Conservation (phyloP, 2,888 invertebrate species). For the Idaea aversata region DNA sequence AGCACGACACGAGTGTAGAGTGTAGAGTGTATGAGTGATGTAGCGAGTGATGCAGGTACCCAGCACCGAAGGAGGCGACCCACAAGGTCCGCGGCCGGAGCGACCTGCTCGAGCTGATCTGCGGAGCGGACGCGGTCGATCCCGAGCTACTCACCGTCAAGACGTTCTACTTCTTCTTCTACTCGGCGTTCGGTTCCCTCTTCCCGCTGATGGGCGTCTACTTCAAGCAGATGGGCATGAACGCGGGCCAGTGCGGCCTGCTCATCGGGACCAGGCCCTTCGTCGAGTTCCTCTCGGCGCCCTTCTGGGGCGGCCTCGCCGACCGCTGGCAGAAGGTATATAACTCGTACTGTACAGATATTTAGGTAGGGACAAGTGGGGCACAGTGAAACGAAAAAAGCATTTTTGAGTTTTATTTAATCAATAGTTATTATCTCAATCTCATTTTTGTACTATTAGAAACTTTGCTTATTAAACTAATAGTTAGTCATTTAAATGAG, state of each 20-base stretch:
- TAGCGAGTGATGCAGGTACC: slow-evolving; percentile 82
- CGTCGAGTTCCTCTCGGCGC: slow-evolving; percentile 97
- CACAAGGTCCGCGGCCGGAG: slow-evolving; percentile 93
- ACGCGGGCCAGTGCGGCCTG: slow-evolving; percentile 95
- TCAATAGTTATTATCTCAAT: no score
- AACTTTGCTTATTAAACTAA: no score
- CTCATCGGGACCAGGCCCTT: slow-evolving; percentile 98
- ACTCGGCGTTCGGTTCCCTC: slow-evolving; percentile 98
- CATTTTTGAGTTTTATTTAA: no score
- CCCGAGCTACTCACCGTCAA: slow-evolving; percentile 96
- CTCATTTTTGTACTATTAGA: no score
- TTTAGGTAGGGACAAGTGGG: no score
- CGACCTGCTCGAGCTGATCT: slow-evolving; percentile 90
- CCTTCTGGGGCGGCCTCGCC: slow-evolving; percentile 98
- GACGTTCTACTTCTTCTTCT: slow-evolving; percentile 99
- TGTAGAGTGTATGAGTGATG: no score
- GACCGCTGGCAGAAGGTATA: slow-evolving; percentile 88
- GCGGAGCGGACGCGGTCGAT: slow-evolving; percentile 89
- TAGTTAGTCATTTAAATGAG: no score
- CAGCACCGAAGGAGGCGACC: slow-evolving; percentile 92
- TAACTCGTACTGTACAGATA: no score
- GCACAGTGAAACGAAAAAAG: no score
- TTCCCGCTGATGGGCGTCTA: slow-evolving; percentile 99
- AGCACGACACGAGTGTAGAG: no score
- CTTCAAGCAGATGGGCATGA: slow-evolving; percentile 99